Conservation (phyloP, 2,797 vertebrate genomes). For the Danio kyathit region DNA sequence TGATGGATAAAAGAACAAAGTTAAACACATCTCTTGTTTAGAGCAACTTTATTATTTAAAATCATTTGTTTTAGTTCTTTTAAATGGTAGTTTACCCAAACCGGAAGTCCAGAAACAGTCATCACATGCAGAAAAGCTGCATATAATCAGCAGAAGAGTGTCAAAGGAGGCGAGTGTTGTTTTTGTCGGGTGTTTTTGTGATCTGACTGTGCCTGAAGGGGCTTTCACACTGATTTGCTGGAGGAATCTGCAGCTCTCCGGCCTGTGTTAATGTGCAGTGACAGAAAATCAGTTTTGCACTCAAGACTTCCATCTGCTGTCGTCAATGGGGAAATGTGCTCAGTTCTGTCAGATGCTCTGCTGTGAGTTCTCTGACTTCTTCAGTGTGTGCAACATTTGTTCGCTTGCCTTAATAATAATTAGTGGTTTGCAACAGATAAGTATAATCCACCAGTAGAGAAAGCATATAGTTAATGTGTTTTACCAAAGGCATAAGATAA, state of each 20-base stretch:
- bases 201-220: slow-evolving; percentile 41
- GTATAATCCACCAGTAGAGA: no score
- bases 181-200: slow-evolving; percentile 7
- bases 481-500: not conserved
- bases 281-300: slow-evolving; percentile 67
- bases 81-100: no score
- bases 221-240: slow-evolving; percentile 53
- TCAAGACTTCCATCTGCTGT: slow-evolving; percentile 70
- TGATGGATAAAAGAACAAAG: no score
- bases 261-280: slow-evolving; percentile 71
- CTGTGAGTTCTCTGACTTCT: not conserved
- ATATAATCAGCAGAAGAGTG: slow-evolving; percentile 10
- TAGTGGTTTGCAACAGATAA: not conserved
- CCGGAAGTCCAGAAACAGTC: no score
- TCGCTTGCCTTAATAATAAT: not conserved
- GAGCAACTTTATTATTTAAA: no score
- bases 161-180: not conserved
- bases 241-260: slow-evolving; percentile 53
- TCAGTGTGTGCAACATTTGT: not conserved
- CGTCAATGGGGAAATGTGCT: slow-evolving; percentile 54
- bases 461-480: not conserved
- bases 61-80: no score
- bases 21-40: no score
- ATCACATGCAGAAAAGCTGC: no score
- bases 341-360: not conserved